These are phyloP conservation scores for Valencia hispanica DNA, from an alignment of 2,797 vertebrate genomes.

Conservation along the genomic window DNA sequence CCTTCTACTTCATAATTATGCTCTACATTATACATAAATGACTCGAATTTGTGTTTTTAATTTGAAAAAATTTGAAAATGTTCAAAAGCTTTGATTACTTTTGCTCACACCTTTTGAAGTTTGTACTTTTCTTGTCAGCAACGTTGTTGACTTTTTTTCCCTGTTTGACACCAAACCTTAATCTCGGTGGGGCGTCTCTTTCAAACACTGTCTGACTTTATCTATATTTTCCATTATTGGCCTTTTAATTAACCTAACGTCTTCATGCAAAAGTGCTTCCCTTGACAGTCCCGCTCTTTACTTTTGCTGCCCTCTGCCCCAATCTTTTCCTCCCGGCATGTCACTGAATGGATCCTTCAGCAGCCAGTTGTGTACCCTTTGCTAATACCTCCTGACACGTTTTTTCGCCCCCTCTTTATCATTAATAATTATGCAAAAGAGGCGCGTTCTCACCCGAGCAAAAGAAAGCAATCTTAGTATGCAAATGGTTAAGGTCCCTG, in stretches of 20 bases:
- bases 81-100: neutral
- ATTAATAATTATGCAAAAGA: slow-evolving; percentile 93
- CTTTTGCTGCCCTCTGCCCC: slow-evolving; percentile 44
- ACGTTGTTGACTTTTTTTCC: slow-evolving; percentile 1
- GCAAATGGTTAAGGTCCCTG: slow-evolving; percentile 89
- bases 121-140: slow-evolving; percentile 9
- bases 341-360: slow-evolving; percentile 67
- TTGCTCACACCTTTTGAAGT: too few species aligned
- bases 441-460: slow-evolving; percentile 80
- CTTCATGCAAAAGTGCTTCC: slow-evolving; percentile 50
- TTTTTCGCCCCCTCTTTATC: slow-evolving; percentile 89
- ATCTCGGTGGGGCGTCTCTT: slow-evolving; percentile 20
- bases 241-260: slow-evolving; percentile 68
- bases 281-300: slow-evolving; percentile 44
- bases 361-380: slow-evolving; percentile 73
- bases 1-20: neutral
- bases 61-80: too few species aligned
- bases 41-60: slow-evolving; percentile 2
- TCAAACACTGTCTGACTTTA: slow-evolving; percentile 24
- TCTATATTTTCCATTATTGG: slow-evolving; percentile 26
- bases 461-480: slow-evolving; percentile 89
- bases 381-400: slow-evolving; percentile 87
- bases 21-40: neutral
- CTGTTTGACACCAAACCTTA: slow-evolving; percentile 24
- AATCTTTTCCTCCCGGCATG: slow-evolving; percentile 32